Evolutionary conservation across 2,113 vertebrate species (phyloP), one percentile per base, ranked within the genome.

Genomic region (Numenius arquata): DNA sequence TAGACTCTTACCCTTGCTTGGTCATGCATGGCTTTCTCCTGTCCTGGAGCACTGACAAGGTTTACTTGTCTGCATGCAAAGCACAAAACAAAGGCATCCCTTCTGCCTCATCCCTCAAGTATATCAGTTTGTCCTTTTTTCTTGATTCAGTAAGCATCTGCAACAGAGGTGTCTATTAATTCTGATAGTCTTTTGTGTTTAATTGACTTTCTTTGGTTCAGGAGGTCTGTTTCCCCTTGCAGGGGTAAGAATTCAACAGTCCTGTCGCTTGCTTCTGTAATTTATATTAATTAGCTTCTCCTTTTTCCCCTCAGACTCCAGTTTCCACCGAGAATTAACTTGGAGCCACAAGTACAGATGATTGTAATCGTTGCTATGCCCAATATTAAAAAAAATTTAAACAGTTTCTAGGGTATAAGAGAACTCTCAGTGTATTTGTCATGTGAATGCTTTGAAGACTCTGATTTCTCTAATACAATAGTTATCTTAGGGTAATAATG

Each of bases 251-350:
- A 70, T 81, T 83, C 34, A 85, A 63, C 43, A 72, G 29, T n/a
- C n/a, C 29, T 90, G 55, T 88, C 59, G 50, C 63, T 88, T 83
- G 48, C 58, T 88, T 74, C 56, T 92, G 59, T 93, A 84, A 88
- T 90, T 92, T 67, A 59, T 95, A 90, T 84, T 85, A 90, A 88
- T 85, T 84, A 83, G 27, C 26, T 70, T 61, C 38, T 87, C 16
- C 41, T 88, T 90, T 82, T 82, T 41, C 68, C n/a, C n/a, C 6
- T 91, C 58, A 68, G 71, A 83, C 45, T 93, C 11, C 22, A 86
- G n/a, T 88, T 96, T 87, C 45, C 55, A 62, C 30, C 70, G 50
- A 48, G 58, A 90, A 92, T 79, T 88, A 92, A 73, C 45, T 79
- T 38, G 40, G 58, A 88, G 38, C 41, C 52, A 50, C 59, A 70